Percentiles rank a stretch among this genome's conserved stretches.
These are phyloP conservation scores for Channa maculata DNA, from an alignment of 2,113 vertebrate genomes.

Conservation along the genomic window DNA sequence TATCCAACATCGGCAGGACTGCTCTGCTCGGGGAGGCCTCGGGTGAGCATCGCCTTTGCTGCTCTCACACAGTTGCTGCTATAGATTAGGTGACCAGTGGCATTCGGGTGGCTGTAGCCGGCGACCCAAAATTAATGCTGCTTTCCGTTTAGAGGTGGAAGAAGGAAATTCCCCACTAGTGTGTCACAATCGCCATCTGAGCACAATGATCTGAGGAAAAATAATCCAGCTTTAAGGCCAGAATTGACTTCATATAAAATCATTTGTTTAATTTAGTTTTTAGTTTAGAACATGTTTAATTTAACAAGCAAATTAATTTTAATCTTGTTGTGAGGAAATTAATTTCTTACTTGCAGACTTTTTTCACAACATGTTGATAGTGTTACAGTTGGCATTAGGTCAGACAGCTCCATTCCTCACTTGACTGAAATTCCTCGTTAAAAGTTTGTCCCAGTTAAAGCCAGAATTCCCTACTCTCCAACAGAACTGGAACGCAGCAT, in stretches of 20 bases:
- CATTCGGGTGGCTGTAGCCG: background rate
- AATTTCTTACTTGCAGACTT: no score
- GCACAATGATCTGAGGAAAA: background rate
- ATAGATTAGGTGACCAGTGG: background rate
- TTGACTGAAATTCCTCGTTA: slow-evolving; percentile 20
- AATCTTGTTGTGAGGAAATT: no score
- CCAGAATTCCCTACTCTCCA: slow-evolving; percentile 57
- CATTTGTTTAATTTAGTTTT: no score
- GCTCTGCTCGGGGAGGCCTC: slow-evolving; percentile 89
- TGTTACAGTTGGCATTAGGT: slow-evolving; percentile 8
- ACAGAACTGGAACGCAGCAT: slow-evolving; percentile 59
- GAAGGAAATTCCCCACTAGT: slow-evolving; percentile 25
- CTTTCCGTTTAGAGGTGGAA: slow-evolving; percentile 47
- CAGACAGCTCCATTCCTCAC: background rate
- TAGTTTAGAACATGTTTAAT: no score
- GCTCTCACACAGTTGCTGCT: background rate
- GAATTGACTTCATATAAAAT: background rate
- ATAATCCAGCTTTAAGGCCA: background rate
- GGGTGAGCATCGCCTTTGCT: slow-evolving; percentile 82
- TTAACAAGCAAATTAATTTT: no score
- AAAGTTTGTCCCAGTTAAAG: slow-evolving; percentile 35
- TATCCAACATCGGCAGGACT: slow-evolving; percentile 96
- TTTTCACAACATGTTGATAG: no score
- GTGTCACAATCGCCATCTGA: background rate
- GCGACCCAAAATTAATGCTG: slow-evolving; percentile 30